Percentiles rank a stretch among this genome's conserved stretches.
Conservation (phyloP, 2,888 invertebrate species). For the Elaeidobius kamerunicus region DNA sequence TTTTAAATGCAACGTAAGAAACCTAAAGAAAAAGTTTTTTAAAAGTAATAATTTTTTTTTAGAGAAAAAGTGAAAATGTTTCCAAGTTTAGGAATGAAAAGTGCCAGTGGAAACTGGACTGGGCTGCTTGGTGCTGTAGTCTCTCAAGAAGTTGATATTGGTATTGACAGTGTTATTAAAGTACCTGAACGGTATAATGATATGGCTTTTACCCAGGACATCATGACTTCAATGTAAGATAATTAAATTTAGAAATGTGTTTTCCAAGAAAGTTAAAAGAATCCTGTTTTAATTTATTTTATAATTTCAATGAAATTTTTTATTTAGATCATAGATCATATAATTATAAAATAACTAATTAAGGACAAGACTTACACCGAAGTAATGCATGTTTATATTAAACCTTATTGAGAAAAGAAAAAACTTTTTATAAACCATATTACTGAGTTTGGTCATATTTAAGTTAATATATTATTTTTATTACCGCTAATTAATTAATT, state of each 20-base stretch:
- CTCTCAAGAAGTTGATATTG: constrained; percentile 57
- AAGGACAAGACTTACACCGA: too few species aligned
- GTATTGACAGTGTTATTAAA: constrained; percentile 58
- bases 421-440: too few species aligned
- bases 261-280: too few species aligned
- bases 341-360: too few species aligned
- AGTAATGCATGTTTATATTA: too few species aligned
- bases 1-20: constrained; percentile 34
- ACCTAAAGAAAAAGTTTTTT: constrained; percentile 1
- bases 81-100: constrained; percentile 46
- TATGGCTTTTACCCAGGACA: constrained; percentile 60
- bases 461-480: too few species aligned
- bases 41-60: not conserved
- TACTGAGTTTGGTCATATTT: too few species aligned
- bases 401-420: too few species aligned
- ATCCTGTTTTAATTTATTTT: too few species aligned
- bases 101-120: constrained; percentile 57
- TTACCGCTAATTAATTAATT: too few species aligned
- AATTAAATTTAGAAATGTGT: too few species aligned
- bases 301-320: not conserved
- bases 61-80: constrained; percentile 22
- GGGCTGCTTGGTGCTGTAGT: constrained; percentile 59
- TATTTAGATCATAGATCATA: too few species aligned
- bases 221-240: constrained; percentile 61
- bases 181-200: constrained; percentile 53